Percentiles rank a stretch among this genome's conserved stretches.
phyloP scores from a whole-genome alignment of 2,797 vertebrate species.

The Oreochromis grahami region DNA sequence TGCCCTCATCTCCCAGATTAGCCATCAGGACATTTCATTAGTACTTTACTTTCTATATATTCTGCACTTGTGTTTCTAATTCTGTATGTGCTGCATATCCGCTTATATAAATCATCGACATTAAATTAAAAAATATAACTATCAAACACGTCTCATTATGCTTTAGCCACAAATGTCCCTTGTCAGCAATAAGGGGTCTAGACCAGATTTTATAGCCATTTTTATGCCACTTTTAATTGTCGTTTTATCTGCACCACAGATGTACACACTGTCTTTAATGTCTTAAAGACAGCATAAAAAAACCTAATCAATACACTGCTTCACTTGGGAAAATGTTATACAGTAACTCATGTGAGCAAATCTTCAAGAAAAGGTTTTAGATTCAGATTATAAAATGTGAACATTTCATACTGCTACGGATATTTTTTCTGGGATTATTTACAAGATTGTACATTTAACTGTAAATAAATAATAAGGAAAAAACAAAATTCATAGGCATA shows the following conservation, averaged over 20 bases:
- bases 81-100: background rate
- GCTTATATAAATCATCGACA: conserved; percentile 13
- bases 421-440: background rate
- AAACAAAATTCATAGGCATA: rapidly evolving
- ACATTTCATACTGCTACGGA: rapidly evolving
- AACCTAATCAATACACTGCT: conserved; percentile 21
- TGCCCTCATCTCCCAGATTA: conserved; percentile 7
- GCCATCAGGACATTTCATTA: conserved; percentile 16
- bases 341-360: background rate
- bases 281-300: conserved; percentile 30
- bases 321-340: background rate
- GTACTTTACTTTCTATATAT: conserved; percentile 3
- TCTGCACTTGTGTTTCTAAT: background rate
- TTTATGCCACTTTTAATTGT: conserved; percentile 43
- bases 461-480: background rate
- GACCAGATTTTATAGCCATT: conserved; percentile 37
- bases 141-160: conserved; percentile 21
- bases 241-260: conserved; percentile 25
- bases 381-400: background rate
- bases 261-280: conserved; percentile 11
- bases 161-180: conserved; percentile 25
- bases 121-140: conserved; percentile 11
- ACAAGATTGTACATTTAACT: background rate
- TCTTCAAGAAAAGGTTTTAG: background rate
- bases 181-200: conserved; percentile 36